These are phyloP conservation scores for Tachysurus fulvidraco DNA, from an alignment of 2,113 vertebrate genomes.

Conservation along the genomic window DNA sequence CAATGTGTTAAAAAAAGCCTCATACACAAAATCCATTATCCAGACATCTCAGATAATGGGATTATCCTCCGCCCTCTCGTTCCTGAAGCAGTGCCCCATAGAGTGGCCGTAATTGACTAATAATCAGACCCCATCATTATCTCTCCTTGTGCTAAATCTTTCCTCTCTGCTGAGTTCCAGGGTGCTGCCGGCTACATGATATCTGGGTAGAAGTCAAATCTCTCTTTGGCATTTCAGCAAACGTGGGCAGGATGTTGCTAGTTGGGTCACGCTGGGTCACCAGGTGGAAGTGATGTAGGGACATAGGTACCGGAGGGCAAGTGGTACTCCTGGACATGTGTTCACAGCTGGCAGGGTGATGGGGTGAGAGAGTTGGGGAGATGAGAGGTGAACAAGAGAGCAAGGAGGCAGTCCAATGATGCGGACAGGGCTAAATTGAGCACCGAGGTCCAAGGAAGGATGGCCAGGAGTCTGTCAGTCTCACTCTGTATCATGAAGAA, in stretches of 20 bases:
- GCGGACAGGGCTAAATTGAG: not conserved
- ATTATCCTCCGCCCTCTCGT: slow-evolving; percentile 41
- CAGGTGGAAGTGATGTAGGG: slow-evolving; percentile 26
- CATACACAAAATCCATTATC: slow-evolving; percentile 60
- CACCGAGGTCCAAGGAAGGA: slow-evolving; percentile 5
- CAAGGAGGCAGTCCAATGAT: not conserved
- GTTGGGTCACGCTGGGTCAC: slow-evolving; percentile 9
- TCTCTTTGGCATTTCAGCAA: slow-evolving; percentile 27
- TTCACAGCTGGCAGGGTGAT: slow-evolving; percentile 45
- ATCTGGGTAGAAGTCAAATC: not conserved
- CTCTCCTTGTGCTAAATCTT: slow-evolving; percentile 46
- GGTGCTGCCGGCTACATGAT: slow-evolving; percentile 16
- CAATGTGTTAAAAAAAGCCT: slow-evolving; percentile 42
- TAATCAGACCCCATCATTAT: slow-evolving; percentile 58
- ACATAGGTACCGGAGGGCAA: not conserved
- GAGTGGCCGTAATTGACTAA: slow-evolving; percentile 62
- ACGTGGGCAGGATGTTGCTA: not conserved
- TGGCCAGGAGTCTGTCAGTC: slow-evolving; percentile 46
- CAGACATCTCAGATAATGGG: slow-evolving; percentile 58
- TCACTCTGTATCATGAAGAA: slow-evolving; percentile 19
- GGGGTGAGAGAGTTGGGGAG: not conserved
- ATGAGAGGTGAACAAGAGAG: slow-evolving; percentile 26
- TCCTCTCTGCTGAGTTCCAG: slow-evolving; percentile 27
- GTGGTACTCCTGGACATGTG: slow-evolving; percentile 32
- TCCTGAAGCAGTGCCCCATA: slow-evolving; percentile 44